Conservation (phyloP, 2,113 vertebrate species). For the Apodemus sylvaticus region DNA sequence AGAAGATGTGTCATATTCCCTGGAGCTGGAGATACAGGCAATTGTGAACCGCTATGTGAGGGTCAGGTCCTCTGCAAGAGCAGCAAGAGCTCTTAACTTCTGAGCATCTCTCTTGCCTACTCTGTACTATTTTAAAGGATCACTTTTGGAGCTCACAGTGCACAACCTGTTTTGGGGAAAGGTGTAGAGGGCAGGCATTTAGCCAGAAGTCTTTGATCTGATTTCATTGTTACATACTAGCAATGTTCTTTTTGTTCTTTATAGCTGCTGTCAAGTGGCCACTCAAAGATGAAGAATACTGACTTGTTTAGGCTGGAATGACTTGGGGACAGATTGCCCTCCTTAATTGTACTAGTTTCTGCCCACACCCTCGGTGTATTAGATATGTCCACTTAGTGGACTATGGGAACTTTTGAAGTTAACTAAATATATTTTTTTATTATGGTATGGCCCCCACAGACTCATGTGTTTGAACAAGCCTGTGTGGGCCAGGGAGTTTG, state of each 20-base stretch:
- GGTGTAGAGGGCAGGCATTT: neutral
- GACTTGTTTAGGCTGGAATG: neutral
- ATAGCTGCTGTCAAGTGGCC: neutral
- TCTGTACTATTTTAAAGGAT: neutral
- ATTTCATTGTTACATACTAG: neutral
- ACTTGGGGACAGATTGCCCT: neutral
- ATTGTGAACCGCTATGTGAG: neutral
- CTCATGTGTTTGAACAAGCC: too few relatives aligned
- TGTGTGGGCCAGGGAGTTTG: too few relatives aligned
- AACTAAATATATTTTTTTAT: too few relatives aligned
- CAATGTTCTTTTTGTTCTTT: neutral
- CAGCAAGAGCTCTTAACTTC: neutral
- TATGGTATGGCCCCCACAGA: too few relatives aligned
- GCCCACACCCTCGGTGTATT: neutral
- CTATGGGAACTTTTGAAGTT: too few relatives aligned
- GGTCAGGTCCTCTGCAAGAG: neutral
- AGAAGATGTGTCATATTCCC: neutral
- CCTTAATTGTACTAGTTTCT: neutral
- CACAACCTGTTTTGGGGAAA: neutral
- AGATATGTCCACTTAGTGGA: neutral
- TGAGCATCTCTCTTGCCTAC: neutral
- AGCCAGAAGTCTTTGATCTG: neutral
- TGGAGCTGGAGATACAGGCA: neutral
- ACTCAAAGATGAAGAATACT: constrained; percentile 4
- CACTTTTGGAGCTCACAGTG: neutral